Evolutionary conservation across 2,888 invertebrate genomes (phyloP), one percentile per base, ranked within the genome.

Genomic region (Entomobrya multifasciata): DNA sequence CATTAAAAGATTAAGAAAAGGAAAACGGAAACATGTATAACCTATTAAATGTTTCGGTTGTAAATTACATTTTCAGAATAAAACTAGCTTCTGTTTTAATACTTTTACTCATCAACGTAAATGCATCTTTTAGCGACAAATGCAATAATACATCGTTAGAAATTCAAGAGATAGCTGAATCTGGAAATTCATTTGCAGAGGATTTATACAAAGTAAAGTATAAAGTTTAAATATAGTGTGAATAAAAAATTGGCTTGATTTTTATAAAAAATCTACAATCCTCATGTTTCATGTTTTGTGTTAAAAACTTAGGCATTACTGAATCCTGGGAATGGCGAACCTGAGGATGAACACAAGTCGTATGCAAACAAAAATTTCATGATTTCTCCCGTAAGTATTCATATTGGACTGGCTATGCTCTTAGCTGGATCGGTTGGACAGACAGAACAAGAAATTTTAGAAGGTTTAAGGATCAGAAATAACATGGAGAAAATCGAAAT

Each of bases 101-200:
- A 15, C 47, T 78, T 15, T 5, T 65, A 13, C 27, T 62, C 30
- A 30, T 65, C 15, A 49, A 20, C 8, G 49, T 55, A 77, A 47
- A 67, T 70, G 80, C 17, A 2, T 17, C 22, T n/a, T n/a, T n/a
- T n/a, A n/a, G n/a, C 20, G 52, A 27, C 0, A 67, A 77, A 67
- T 15, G 76, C 17, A 67, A 30, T 25, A 57, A n/a, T 27, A 65
- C 77, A 20, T 77, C 84, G 1, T 15, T 57, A 20, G 47, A 67
- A 13, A 77, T 77, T 0, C 76, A 85, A 44, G 17, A 57, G 3
- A 30, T 88, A 6, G 77, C 44, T 11, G 77, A 85, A 20, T 65
- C 88, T 10, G 78, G 60, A 17, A 88, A 88, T 44, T 60, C 85
- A 22, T 88, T 88, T 22, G 70, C 88, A 13, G 85, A 81, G 36